Conservation (phyloP, 2,888 invertebrate species). For the Molorchus minor region DNA sequence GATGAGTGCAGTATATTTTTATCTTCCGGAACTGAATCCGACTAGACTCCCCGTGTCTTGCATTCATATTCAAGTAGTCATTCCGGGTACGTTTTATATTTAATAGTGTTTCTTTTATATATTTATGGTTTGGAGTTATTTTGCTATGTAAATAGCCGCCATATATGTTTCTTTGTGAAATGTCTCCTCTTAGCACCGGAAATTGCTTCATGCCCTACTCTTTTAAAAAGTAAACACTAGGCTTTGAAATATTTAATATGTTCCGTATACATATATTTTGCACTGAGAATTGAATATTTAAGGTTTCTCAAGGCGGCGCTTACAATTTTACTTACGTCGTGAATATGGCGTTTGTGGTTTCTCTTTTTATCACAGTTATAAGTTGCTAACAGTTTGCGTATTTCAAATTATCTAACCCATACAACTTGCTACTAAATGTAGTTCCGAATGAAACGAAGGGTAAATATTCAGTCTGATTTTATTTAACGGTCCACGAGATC, state of each 20-base stretch:
- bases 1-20: conserved; percentile 53
- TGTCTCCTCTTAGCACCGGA: conserved; percentile 25
- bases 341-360: neutral
- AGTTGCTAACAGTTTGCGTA: too few species aligned
- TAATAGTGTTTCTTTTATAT: conserved; percentile 45
- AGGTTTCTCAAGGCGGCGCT: conserved; percentile 2
- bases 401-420: too few species aligned
- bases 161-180: conserved; percentile 27
- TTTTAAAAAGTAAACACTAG: conserved; percentile 28
- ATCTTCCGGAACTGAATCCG: conserved; percentile 49
- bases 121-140: conserved; percentile 25
- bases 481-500: too few species aligned
- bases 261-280: conserved; percentile 29
- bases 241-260: conserved; percentile 30
- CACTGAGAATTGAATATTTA: conserved; percentile 20
- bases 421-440: too few species aligned
- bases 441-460: too few species aligned
- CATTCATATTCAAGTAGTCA: conserved; percentile 49
- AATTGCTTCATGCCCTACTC: conserved; percentile 30
- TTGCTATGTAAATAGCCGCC: conserved; percentile 24
- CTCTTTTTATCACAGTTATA: too few species aligned
- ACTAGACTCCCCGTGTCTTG: conserved; percentile 43
- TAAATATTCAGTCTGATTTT: too few species aligned
- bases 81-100: conserved; percentile 49
- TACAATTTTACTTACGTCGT: conserved; percentile 7